Evolutionary conservation across 2,113 vertebrate genomes (phyloP), one percentile per base, ranked within the genome.

Genomic region (Erpornis zantholeuca): DNA sequence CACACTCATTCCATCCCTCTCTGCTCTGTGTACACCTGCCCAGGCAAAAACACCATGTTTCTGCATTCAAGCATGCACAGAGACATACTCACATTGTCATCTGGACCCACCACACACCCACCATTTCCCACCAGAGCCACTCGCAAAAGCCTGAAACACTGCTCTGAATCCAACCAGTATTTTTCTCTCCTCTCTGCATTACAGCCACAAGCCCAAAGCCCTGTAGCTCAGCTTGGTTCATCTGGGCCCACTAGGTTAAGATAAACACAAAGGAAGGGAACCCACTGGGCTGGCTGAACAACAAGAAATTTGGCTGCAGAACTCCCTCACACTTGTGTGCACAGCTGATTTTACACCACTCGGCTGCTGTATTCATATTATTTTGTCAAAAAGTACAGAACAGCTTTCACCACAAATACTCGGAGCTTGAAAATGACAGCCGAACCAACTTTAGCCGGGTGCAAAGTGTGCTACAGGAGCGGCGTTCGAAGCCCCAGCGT

Each of bases 391-490:
- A 96, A 95, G 92, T 45, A 42, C 56, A 68, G 82, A 72, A 47
- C 89, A 95, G 95, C 91, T 94, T 76, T 82, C 61, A 60, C 95
- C 87, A 76, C 68, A 66, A 93, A 79, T 6, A 71, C 66, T 65
- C 31, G 47, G 82, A 91, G 68, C 71, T 42, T 6, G 15, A 91
- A 83, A 92, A 95, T 78, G 47, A 66, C 77, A 94, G 82, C 88
- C 82, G 85, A 70, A 77, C 94, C 97, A 98, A 97, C 97, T 97
- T 97, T 28, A 85, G 93, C 88, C 82, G 92, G 91, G 86, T n/a
- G 80, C 94, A 49, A 82, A 96, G 93, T 15, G 64, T 31, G 23
- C 93, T 85, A 86, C 69, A 83, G 88, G 91, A 40, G 79, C 79
- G 66, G 92, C 19, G 4, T 63, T 28, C 20, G 91, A 79, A 96